phyloP scores from a whole-genome alignment of 2,888 invertebrate species.

The Cacoxenus indagator region DNA sequence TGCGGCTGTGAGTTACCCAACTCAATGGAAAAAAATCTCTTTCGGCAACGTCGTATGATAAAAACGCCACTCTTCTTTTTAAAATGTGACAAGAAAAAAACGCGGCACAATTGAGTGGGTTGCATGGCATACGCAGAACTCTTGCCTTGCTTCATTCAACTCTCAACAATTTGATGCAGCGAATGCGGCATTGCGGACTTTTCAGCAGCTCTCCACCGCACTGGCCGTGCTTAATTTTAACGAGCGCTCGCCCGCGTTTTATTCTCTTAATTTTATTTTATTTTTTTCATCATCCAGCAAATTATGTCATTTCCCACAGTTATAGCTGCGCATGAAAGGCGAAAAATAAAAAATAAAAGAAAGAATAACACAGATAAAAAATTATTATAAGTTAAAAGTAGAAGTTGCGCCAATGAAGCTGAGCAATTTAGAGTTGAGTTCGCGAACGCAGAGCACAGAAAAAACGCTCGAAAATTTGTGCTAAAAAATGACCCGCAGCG shows the following conservation, averaged over 20 bases:
- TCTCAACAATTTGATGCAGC: neutral
- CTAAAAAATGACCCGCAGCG: neutral
- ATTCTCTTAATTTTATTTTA: neutral
- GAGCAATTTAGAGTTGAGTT: neutral
- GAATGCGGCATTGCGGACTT: neutral
- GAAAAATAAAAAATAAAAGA: conserved; percentile 2
- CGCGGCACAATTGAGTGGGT: neutral
- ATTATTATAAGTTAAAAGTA: neutral
- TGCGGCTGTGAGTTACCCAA: neutral
- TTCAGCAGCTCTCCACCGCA: neutral
- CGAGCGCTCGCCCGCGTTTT: neutral
- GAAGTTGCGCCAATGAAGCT: neutral
- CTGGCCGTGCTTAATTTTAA: neutral
- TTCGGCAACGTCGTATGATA: neutral
- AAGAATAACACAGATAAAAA: neutral
- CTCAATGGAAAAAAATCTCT: neutral
- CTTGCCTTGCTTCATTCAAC: neutral
- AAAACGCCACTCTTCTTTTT: conserved; percentile 6
- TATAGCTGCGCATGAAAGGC: neutral
- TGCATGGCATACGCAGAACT: neutral
- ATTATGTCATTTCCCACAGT: conserved; percentile 27
- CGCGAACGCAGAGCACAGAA: neutral
- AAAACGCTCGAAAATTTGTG: neutral
- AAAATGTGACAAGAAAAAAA: neutral
- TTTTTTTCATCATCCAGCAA: neutral